Conservation (phyloP, 1,140 invertebrate genomes). For the Drosophila burlai region DNA sequence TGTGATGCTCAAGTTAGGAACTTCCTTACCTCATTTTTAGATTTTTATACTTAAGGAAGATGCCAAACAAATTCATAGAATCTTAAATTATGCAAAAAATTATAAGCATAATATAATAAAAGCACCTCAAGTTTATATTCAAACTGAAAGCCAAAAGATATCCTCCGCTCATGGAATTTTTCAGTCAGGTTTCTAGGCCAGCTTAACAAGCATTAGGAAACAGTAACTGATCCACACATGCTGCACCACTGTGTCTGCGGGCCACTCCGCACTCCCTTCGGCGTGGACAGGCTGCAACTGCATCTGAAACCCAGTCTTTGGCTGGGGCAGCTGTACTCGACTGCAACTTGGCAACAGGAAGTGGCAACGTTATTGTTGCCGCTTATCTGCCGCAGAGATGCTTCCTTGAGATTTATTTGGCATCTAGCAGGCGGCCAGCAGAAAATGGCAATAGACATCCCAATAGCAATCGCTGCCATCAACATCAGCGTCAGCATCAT, state of each 20-base stretch:
- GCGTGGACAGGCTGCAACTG: slow-evolving; percentile 10
- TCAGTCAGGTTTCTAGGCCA: neutral
- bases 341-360: slow-evolving; percentile 77
- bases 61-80: neutral
- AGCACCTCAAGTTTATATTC: neutral
- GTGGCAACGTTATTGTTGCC: slow-evolving; percentile 71
- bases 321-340: slow-evolving; percentile 61
- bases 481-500: slow-evolving; percentile 30
- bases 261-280: slow-evolving; percentile 36
- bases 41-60: too few relatives aligned
- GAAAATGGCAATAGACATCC: slow-evolving; percentile 41
- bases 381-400: slow-evolving; percentile 73
- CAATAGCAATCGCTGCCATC: slow-evolving; percentile 11
- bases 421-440: slow-evolving; percentile 53
- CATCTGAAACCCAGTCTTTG: slow-evolving; percentile 13
- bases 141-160: neutral
- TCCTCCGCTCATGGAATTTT: neutral
- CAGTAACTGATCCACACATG: neutral
- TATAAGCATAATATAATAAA: neutral
- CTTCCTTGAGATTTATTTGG: slow-evolving; percentile 84
- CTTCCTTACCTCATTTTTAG: too few relatives aligned
- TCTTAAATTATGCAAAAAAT: neutral
- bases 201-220: neutral
- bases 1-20: too few relatives aligned
- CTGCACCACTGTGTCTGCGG: slow-evolving; percentile 3